Conservation (phyloP, 2,888 invertebrate species). For the Bombyx huttoni region DNA sequence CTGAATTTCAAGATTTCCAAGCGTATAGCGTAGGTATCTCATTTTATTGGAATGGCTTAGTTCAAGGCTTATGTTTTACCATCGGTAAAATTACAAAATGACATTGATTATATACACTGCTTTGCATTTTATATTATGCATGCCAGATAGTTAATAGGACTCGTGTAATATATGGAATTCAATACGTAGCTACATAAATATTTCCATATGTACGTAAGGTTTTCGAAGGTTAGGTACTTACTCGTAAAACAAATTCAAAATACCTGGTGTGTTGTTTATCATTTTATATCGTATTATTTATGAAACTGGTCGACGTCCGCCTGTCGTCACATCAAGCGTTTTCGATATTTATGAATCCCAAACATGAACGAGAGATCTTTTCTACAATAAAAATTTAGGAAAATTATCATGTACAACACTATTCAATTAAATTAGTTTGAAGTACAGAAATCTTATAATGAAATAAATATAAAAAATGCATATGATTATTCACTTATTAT, state of each 20-base stretch:
- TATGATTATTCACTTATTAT: too few relatives aligned
- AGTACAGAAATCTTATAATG: too few relatives aligned
- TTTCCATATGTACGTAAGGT: constrained; percentile 1
- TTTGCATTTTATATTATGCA: constrained; percentile 70
- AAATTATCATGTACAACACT: too few relatives aligned
- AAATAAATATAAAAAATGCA: too few relatives aligned
- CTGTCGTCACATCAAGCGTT: constrained; percentile 4
- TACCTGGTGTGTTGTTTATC: not conserved
- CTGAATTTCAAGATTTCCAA: constrained; percentile 43
- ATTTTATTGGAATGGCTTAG: constrained; percentile 66
- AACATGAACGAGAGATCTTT: too few relatives aligned
- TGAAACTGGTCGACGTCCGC: constrained; percentile 4
- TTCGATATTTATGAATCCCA: too few relatives aligned
- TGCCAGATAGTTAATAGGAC: constrained; percentile 62
- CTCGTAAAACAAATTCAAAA: not conserved
- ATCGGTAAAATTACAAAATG: constrained; percentile 36
- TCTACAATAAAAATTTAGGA: too few relatives aligned
- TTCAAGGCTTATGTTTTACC: constrained; percentile 56
- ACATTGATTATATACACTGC: constrained; percentile 54
- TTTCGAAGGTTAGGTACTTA: not conserved
- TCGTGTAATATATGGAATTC: constrained; percentile 37
- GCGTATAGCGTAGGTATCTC: constrained; percentile 34
- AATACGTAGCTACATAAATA: constrained; percentile 4
- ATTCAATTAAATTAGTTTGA: too few relatives aligned
- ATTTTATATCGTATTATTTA: constrained; percentile 1